Percentiles rank a stretch among this genome's conserved stretches.
These are phyloP conservation scores for Actinopyga echinites DNA, from an alignment of 53 echinoderm and acorn worm genomes.

Conservation along the genomic window DNA sequence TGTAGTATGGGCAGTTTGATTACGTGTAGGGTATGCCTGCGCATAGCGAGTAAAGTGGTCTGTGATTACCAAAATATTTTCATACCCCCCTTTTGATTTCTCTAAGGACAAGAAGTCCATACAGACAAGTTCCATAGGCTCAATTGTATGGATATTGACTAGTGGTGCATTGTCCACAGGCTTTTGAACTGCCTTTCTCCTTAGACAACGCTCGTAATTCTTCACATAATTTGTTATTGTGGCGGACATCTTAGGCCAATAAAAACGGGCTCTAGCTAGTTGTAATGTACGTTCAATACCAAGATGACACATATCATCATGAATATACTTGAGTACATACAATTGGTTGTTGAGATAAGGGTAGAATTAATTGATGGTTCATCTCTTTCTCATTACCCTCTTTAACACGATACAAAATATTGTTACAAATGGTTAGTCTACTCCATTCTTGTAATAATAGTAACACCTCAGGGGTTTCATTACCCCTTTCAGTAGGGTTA, in stretches of 20 bases:
- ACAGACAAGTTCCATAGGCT: conserved; percentile 50
- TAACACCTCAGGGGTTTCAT: conserved; percentile 12
- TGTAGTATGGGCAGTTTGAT: too few species aligned
- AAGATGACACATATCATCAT: conserved; percentile 63
- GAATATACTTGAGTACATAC: conserved; percentile 18
- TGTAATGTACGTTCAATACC: conserved; percentile 43
- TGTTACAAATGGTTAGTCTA: not conserved
- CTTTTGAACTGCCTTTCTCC: too few species aligned
- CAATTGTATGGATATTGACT: conserved; percentile 31
- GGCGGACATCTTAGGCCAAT: conserved; percentile 37
- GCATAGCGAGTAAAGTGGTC: too few species aligned
- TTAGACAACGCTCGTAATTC: conserved; percentile 37
- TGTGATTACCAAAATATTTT: too few species aligned
- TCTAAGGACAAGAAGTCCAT: conserved; percentile 49
- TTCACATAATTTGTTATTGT: conserved; percentile 21
- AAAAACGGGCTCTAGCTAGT: too few species aligned
- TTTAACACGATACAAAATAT: conserved; percentile 20
- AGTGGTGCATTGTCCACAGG: conserved; percentile 28
- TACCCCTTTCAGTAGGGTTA: not conserved
- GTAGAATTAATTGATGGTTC: conserved; percentile 5
- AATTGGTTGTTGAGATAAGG: not conserved
- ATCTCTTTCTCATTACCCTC: not conserved
- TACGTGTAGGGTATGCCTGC: conserved; percentile 47
- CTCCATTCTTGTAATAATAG: conserved; percentile 43
- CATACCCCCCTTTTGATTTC: conserved; percentile 51